Evolutionary conservation across 2,113 vertebrate genomes (phyloP).

Genomic region (Podilymbus podiceps): DNA sequence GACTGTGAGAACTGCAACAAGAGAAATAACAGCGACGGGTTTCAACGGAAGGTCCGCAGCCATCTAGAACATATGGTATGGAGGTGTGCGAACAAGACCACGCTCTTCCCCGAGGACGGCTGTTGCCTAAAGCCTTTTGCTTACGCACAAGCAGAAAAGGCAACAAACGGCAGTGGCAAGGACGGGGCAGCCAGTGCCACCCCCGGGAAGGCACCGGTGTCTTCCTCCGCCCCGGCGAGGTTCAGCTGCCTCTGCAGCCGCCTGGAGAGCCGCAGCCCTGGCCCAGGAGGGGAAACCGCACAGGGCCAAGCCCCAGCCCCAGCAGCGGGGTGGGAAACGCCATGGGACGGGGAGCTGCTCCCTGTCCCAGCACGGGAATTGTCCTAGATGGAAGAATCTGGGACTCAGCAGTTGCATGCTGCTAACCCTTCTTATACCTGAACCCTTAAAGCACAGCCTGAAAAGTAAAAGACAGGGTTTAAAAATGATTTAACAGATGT

Average conservation of each 20-base stretch:
- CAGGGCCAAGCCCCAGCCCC: not conserved
- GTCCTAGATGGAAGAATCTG: not conserved
- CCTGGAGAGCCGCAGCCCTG: not conserved
- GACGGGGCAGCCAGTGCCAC: not conserved
- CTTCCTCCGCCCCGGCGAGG: not conserved
- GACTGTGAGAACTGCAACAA: not conserved
- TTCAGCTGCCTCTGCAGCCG: not conserved
- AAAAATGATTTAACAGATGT: not conserved
- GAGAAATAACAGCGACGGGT: not conserved
- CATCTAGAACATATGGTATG: not conserved
- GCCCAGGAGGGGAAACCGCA: not conserved
- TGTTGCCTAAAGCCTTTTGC: not conserved
- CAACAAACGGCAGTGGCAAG: not conserved
- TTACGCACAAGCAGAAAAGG: not conserved
- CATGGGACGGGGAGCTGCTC: rapidly evolving
- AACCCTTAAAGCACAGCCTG: not conserved
- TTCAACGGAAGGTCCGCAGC: not conserved
- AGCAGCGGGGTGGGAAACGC: not conserved
- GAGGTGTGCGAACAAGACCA: not conserved
- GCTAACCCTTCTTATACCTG: rapidly evolving
- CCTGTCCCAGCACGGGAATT: rapidly evolving
- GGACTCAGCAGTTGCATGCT: not conserved
- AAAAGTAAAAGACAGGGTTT: not conserved
- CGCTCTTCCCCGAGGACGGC: not conserved
- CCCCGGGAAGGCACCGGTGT: rapidly evolving